These are phyloP conservation scores for Acanthopagrus latus DNA, from an alignment of 2,797 vertebrate genomes.

Conservation along the genomic window DNA sequence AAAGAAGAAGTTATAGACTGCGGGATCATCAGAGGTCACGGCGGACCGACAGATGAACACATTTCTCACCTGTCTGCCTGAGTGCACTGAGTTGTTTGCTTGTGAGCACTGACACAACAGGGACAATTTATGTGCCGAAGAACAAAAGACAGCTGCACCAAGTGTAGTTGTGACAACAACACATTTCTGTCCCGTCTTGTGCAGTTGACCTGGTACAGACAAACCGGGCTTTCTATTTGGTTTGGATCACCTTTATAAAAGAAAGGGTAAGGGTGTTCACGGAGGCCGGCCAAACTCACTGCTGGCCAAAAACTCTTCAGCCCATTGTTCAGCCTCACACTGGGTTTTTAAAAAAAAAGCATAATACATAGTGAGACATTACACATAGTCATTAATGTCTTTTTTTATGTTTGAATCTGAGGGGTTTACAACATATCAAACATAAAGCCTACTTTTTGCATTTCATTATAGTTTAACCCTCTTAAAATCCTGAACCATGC, in stretches of 20 bases:
- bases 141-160: constrained; percentile 65
- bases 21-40: not conserved
- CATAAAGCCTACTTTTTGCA: not conserved
- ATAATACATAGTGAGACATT: not conserved
- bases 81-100: constrained; percentile 24
- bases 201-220: constrained; percentile 49
- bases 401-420: not conserved
- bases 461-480: not conserved
- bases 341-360: constrained; percentile 8
- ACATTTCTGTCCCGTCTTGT: constrained; percentile 43
- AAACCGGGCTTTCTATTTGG: constrained; percentile 62
- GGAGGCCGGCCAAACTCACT: not conserved
- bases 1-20: not conserved
- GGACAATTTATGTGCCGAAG: constrained; percentile 22
- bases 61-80: constrained; percentile 12
- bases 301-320: constrained; percentile 6
- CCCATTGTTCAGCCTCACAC: not conserved
- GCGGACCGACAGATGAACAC: constrained; percentile 2
- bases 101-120: constrained; percentile 26
- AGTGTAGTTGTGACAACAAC: constrained; percentile 41
- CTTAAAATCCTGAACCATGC: not conserved
- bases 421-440: no score
- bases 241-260: constrained; percentile 59
- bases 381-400: not conserved
- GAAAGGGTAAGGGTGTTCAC: constrained; percentile 10